Percentiles rank a stretch among this genome's conserved stretches.
Evolutionary conservation across 2,888 invertebrate species (phyloP).

Genomic region (Drosophila histrio): DNA sequence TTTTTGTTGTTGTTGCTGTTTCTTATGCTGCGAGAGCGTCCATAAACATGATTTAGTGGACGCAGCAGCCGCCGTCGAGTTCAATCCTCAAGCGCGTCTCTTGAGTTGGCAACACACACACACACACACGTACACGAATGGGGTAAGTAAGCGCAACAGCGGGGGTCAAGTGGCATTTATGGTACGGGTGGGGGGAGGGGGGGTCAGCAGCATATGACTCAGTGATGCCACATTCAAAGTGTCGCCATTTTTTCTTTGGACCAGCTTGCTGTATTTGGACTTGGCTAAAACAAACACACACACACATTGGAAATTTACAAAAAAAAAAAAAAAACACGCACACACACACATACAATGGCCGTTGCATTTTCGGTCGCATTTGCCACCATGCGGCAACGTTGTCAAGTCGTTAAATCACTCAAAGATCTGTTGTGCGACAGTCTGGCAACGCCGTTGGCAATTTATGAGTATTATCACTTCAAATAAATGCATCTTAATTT

Average conservation of each 20-base stretch:
- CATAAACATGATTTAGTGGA: conserved; percentile 58
- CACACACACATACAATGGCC: background rate
- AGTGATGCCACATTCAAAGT: conserved; percentile 38
- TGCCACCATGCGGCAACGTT: conserved; percentile 2
- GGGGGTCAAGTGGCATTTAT: conserved; percentile 49
- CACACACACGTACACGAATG: conserved; percentile 11
- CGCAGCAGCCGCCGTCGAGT: conserved; percentile 16
- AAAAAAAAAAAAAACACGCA: conserved; percentile 2
- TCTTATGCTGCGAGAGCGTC: conserved; percentile 32
- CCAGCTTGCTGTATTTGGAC: conserved; percentile 25
- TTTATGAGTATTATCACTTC: background rate
- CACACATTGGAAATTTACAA: no score
- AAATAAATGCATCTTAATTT: background rate
- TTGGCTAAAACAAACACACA: conserved; percentile 19
- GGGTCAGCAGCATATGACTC: conserved; percentile 20
- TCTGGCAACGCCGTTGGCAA: background rate
- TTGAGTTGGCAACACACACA: conserved; percentile 44
- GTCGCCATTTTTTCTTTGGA: conserved; percentile 47
- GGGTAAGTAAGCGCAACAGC: conserved; percentile 9
- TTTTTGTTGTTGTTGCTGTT: conserved; percentile 5
- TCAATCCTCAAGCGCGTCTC: conserved; percentile 39
- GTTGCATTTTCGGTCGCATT: background rate
- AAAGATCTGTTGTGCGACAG: background rate
- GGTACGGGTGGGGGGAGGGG: background rate
- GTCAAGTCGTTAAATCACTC: background rate